Percentiles rank a stretch among this genome's conserved stretches.
These are phyloP conservation scores for Dexiosoma caninum DNA, from an alignment of 2,888 invertebrate genomes.

Conservation along the genomic window DNA sequence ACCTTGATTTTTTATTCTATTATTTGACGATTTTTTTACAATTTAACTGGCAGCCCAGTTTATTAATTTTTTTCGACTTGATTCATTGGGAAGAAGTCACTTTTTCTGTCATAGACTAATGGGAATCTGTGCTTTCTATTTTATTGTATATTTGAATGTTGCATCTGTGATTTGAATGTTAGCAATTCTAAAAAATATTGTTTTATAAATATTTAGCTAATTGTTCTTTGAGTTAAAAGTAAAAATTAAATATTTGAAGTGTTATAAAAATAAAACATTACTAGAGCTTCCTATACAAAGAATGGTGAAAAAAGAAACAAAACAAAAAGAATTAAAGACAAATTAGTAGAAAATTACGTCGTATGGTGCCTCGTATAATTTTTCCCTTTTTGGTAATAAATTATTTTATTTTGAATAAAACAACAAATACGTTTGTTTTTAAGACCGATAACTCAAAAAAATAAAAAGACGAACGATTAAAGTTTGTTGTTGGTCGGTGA, in stretches of 20 bases:
- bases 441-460: neutral
- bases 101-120: no score
- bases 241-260: slow-evolving; percentile 27
- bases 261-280: slow-evolving; percentile 47
- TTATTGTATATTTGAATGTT: no score
- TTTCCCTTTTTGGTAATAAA: slow-evolving; percentile 2
- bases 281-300: slow-evolving; percentile 51
- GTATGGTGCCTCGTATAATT: slow-evolving; percentile 42
- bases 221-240: neutral
- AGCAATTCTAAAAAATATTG: neutral
- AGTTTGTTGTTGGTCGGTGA: neutral
- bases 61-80: neutral
- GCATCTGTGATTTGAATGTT: neutral
- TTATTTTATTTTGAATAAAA: neutral
- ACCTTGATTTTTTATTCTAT: no score
- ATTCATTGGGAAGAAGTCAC: neutral
- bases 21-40: no score
- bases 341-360: slow-evolving; percentile 33
- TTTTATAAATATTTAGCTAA: neutral
- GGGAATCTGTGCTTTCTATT: no score
- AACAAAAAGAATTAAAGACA: slow-evolving; percentile 29
- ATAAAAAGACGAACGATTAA: slow-evolving; percentile 1
- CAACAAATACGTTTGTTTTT: neutral
- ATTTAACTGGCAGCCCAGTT: no score
- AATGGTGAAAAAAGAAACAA: slow-evolving; percentile 28